Base-by-base conservation (phyloP, 2,888 invertebrate genomes). In the Patella pellucida region DNA sequence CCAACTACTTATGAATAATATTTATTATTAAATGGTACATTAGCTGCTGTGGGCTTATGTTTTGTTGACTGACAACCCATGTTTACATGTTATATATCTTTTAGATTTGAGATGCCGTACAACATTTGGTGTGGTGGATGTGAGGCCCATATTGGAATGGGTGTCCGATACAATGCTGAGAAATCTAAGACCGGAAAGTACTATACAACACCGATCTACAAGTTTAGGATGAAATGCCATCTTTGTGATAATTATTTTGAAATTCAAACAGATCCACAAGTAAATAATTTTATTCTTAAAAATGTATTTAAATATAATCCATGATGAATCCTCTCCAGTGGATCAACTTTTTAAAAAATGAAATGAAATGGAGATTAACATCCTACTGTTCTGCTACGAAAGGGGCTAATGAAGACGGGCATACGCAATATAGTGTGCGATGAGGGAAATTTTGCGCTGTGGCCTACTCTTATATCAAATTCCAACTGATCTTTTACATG, bases 111-210 rank as follows among this genome's bases (percentile, higher is more conserved):
- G 92, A 98, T 99, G 98, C 99, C 99, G 0, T 99, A 97, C 89
- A 99, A 99, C 91, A 99, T 99, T 85, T 99, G 99, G 99, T 99
- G 99, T 85, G 96, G 97, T 62, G 98, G 98, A 74, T 99, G 99
- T 90, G 95, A 95, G 81, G 99, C 97, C 92, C 99, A 99, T 89
- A 97, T 99, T 76, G 99, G 98, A 52, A 99, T 99, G 98, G 99
- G 99, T 0, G 99, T 99, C 0, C 94, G 99, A 72, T 99, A 99
- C 91, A 99, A 93, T 88, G 93, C 93, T 27, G 93, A 93, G 86
- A 93, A 93, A 87, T 91, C 91, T 54, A 93, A 93, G 87, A 89
- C 97, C 72, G 99, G 99, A 82, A 99, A 97, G 96, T 99, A 99
- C 90, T 99, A 98, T 89, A 96, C 95, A 1, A 99, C 99, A 0